Conservation (phyloP, 2,113 vertebrate genomes). For the Amphiprion percula region DNA sequence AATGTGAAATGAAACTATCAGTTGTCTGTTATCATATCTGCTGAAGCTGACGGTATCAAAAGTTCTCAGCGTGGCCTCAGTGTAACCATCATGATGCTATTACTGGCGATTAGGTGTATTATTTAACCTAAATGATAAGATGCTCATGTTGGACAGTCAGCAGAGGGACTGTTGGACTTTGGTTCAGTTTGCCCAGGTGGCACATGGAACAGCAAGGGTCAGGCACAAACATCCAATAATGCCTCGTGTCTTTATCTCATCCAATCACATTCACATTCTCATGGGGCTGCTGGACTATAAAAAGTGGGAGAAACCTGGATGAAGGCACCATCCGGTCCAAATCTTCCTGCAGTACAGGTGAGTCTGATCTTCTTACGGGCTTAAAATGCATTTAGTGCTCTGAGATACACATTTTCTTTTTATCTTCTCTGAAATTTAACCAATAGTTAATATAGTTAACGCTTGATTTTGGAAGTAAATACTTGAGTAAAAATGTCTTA, state of each 20-base stretch:
- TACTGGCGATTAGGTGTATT: constrained; percentile 30
- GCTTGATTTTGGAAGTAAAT: no score
- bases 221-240: constrained; percentile 30
- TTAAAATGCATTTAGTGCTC: neutral
- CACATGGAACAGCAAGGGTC: constrained; percentile 69
- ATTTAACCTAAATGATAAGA: constrained; percentile 70
- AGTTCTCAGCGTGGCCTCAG: neutral
- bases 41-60: constrained; percentile 16
- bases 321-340: constrained; percentile 67
- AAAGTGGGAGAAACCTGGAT: constrained; percentile 8
- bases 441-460: neutral
- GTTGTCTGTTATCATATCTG: constrained; percentile 9
- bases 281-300: constrained; percentile 57
- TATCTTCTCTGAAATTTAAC: neutral
- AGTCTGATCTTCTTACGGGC: constrained; percentile 30
- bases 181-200: constrained; percentile 62
- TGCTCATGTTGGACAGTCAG: constrained; percentile 48
- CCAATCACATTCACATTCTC: constrained; percentile 42
- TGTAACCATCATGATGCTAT: neutral
- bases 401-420: no score
- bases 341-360: constrained; percentile 69
- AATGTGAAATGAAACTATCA: neutral
- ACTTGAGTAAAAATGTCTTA: no score
- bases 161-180: constrained; percentile 75
- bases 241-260: constrained; percentile 19